Evolutionary conservation across 2,797 vertebrate genomes (phyloP).

Genomic region (Peromyscus aztecus): DNA sequence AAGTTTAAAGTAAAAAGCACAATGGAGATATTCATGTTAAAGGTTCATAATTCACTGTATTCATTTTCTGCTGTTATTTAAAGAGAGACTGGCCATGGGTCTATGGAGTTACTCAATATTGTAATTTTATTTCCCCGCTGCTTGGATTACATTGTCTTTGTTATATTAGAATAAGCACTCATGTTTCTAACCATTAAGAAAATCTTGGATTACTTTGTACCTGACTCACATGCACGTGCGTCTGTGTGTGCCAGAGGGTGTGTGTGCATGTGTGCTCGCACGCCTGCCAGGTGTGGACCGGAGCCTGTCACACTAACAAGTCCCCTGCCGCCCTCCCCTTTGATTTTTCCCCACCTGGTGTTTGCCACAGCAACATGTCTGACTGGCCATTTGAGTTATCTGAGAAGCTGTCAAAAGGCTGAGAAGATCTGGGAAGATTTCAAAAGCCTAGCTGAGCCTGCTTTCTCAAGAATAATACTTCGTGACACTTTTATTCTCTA

Average conservation of each 20-base stretch:
- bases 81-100: slow-evolving; percentile 59
- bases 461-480: slow-evolving; percentile 86
- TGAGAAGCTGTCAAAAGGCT: slow-evolving; percentile 88
- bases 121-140: neutral
- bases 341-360: slow-evolving; percentile 87
- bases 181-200: slow-evolving; percentile 53
- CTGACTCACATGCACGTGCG: neutral
- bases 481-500: slow-evolving; percentile 86
- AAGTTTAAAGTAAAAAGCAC: slow-evolving; percentile 66
- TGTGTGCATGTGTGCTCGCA: neutral
- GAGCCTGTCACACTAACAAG: slow-evolving; percentile 79
- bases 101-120: neutral
- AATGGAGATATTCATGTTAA: slow-evolving; percentile 42
- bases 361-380: slow-evolving; percentile 81
- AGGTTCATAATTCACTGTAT: neutral
- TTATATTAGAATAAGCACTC: slow-evolving; percentile 28
- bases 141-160: neutral
- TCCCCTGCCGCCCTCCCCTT: slow-evolving; percentile 81
- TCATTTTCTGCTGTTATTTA: slow-evolving; percentile 65
- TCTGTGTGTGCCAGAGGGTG: neutral
- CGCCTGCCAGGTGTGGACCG: slow-evolving; percentile 76
- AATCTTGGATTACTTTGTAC: slow-evolving; percentile 6
- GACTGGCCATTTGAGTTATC: slow-evolving; percentile 85
- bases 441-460: slow-evolving; percentile 84
- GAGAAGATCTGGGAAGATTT: slow-evolving; percentile 86